Evolutionary conservation across 2,888 invertebrate species (phyloP).

Genomic region (Philereme transversata): DNA sequence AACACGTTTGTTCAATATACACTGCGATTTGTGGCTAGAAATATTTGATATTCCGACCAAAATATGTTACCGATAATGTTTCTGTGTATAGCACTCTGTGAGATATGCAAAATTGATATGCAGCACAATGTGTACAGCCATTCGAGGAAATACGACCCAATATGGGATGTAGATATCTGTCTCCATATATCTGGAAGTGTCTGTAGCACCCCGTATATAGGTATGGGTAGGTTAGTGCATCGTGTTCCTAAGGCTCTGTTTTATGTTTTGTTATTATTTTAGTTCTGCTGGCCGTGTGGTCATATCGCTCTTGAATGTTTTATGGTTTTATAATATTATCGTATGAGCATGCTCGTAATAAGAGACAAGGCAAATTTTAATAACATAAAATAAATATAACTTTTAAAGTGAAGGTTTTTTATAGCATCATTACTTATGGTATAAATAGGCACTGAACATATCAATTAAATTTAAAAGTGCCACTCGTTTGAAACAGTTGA

Average conservation of each 20-base stretch:
- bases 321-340: conserved; percentile 10
- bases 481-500: no score
- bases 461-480: no score
- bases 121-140: conserved; percentile 40
- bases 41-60: conserved; percentile 38
- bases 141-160: conserved; percentile 44
- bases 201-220: conserved; percentile 35
- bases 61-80: conserved; percentile 41
- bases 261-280: conserved; percentile 28
- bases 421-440: no score
- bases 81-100: conserved; percentile 42
- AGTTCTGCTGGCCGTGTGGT: conserved; percentile 16
- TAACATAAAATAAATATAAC: no score
- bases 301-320: conserved; percentile 18
- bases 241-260: conserved; percentile 23
- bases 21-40: conserved; percentile 34
- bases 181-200: conserved; percentile 41
- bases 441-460: no score
- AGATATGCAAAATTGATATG: conserved; percentile 44
- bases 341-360: neutral
- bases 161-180: conserved; percentile 43
- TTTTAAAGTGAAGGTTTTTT: no score
- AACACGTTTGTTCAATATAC: conserved; percentile 26
- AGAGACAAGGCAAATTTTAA: no score
- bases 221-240: conserved; percentile 33